A percentile compares a stretch with the other conserved stretches of the same genome.
These are phyloP conservation scores for Apeira syringaria DNA, from an alignment of 2,888 invertebrate species.

Conservation along the genomic window DNA sequence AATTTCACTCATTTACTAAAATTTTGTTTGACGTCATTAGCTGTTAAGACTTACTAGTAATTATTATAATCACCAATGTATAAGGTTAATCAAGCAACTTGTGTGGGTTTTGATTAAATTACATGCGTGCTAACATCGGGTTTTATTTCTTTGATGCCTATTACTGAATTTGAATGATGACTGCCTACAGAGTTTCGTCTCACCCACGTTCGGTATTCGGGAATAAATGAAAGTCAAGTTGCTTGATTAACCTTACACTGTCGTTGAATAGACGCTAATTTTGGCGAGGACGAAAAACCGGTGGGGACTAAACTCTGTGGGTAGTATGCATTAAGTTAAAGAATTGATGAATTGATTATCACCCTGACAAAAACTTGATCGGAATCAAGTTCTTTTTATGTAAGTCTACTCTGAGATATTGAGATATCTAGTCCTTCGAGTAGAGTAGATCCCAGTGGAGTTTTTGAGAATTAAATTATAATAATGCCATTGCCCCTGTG, in stretches of 20 bases:
- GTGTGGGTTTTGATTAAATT: constrained; percentile 76
- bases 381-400: no score
- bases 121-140: constrained; percentile 49
- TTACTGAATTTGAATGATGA: constrained; percentile 31
- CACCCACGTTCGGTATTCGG: constrained; percentile 53
- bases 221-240: constrained; percentile 53
- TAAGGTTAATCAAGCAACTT: constrained; percentile 80
- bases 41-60: constrained; percentile 2
- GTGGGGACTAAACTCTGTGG: constrained; percentile 64
- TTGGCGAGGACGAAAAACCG: constrained; percentile 35
- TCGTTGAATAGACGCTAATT: constrained; percentile 39
- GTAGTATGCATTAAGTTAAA: constrained; percentile 29
- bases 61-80: constrained; percentile 18
- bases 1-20: neutral
- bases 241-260: constrained; percentile 75
- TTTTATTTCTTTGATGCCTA: constrained; percentile 59
- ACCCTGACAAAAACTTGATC: no score
- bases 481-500: no score
- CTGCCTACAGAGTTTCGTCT: constrained; percentile 66
- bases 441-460: no score
- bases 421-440: no score
- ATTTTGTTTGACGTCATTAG: neutral
- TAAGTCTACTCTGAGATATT: no score
- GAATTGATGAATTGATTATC: no score
- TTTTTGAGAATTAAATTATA: no score